phyloP scores from a whole-genome alignment of 2,888 invertebrate genomes.

The Noctua fimbriata region DNA sequence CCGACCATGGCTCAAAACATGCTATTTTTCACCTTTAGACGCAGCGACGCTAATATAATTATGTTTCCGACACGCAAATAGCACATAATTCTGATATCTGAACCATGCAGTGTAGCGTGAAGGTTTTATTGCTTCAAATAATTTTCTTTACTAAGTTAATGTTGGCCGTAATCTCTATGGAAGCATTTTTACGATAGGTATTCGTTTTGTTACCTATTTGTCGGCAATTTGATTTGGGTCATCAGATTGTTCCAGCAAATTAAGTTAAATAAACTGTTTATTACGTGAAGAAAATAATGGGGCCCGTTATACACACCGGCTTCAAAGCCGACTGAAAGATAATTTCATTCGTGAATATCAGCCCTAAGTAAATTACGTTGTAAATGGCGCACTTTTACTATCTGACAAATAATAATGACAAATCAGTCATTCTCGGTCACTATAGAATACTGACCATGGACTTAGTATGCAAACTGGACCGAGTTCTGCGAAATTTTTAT shows the following conservation, averaged over 20 bases:
- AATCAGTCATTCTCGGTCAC: background rate
- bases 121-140: conserved; percentile 51
- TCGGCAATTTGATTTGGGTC: conserved; percentile 51
- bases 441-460: too few species aligned
- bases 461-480: too few species aligned
- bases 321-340: background rate
- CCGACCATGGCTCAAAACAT: conserved; percentile 17
- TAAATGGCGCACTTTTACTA: background rate
- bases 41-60: conserved; percentile 49
- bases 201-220: conserved; percentile 48
- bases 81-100: conserved; percentile 53
- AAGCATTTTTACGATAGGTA: conserved; percentile 43
- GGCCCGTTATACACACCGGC: background rate
- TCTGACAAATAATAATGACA: background rate
- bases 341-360: background rate
- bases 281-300: conserved; percentile 1
- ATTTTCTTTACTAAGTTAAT: conserved; percentile 47
- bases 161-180: conserved; percentile 46
- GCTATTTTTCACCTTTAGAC: conserved; percentile 49
- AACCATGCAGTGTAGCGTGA: conserved; percentile 52
- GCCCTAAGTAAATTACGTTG: background rate
- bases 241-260: conserved; percentile 44
- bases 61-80: conserved; percentile 58
- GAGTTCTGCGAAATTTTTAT: too few species aligned
- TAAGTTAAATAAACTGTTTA: conserved; percentile 19